Percentiles rank a stretch among this genome's conserved stretches.
Conservation (phyloP, 2,888 invertebrate genomes). For the Oligia latruncula region DNA sequence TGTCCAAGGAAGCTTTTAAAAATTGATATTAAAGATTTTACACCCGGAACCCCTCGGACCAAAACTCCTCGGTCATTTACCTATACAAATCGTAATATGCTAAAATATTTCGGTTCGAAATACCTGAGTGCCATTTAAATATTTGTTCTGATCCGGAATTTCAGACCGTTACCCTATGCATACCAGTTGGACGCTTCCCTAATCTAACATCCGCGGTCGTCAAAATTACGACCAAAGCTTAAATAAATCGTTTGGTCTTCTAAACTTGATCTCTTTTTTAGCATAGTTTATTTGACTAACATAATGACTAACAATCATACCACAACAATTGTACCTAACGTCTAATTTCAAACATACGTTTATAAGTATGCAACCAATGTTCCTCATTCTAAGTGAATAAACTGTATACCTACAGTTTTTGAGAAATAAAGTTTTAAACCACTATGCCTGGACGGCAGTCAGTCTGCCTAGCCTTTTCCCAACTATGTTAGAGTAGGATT, state of each 20-base stretch:
- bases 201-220: neutral
- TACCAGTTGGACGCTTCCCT: neutral
- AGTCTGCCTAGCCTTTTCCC: neutral
- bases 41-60: neutral
- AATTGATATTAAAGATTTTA: slow-evolving; percentile 6
- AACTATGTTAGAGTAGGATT: no score
- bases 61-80: slow-evolving; percentile 11
- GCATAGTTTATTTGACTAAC: neutral
- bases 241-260: neutral
- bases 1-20: slow-evolving; percentile 16
- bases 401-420: no score
- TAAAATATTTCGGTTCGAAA: slow-evolving; percentile 38
- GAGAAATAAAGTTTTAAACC: no score
- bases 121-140: slow-evolving; percentile 40
- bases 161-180: slow-evolving; percentile 9
- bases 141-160: slow-evolving; percentile 34
- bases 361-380: no score
- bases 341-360: no score
- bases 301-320: no score
- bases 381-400: no score
- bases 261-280: neutral
- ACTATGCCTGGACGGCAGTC: neutral
- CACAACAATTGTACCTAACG: no score
- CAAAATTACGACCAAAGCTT: neutral
- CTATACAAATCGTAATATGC: slow-evolving; percentile 24